Conservation (phyloP, 2,888 invertebrate genomes). For the Mythimna lalbum region DNA sequence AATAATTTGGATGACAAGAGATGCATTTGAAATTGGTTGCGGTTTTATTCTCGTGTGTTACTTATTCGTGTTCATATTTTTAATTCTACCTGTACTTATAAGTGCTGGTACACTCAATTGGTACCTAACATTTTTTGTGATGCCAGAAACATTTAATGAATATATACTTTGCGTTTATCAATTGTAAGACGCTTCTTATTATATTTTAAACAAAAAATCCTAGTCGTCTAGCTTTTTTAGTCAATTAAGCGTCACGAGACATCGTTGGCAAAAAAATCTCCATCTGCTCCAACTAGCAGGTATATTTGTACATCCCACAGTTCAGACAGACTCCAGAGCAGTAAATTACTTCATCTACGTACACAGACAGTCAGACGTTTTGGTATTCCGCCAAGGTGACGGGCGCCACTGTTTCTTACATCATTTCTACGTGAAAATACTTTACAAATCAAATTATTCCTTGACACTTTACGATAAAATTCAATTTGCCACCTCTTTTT, state of each 20-base stretch:
- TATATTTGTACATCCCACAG: slow-evolving; percentile 59
- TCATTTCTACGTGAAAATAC: slow-evolving; percentile 56
- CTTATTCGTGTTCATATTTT: slow-evolving; percentile 3
- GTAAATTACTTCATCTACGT: slow-evolving; percentile 71
- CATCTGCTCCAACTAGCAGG: slow-evolving; percentile 14
- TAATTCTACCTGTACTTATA: slow-evolving; percentile 2
- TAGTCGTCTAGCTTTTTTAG: background rate
- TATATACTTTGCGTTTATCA: background rate
- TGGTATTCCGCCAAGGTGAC: slow-evolving; percentile 77
- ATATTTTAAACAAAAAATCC: slow-evolving; percentile 5
- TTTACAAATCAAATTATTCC: slow-evolving; percentile 45
- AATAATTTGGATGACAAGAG: slow-evolving; percentile 27
- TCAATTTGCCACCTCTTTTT: slow-evolving; percentile 18
- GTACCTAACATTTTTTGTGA: background rate
- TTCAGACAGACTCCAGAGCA: slow-evolving; percentile 72
- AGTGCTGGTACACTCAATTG: background rate
- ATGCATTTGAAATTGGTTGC: slow-evolving; percentile 56
- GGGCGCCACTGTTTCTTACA: slow-evolving; percentile 69
- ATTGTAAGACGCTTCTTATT: background rate
- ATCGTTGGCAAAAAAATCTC: slow-evolving; percentile 12
- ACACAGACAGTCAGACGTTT: slow-evolving; percentile 69
- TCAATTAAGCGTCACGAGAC: slow-evolving; percentile 20
- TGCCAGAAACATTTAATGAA: slow-evolving; percentile 1
- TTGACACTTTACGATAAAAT: slow-evolving; percentile 41
- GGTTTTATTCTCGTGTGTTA: background rate